Evolutionary conservation across 53 echinoderm and acorn worm species (phyloP).

Genomic region (Luidia sarsii): DNA sequence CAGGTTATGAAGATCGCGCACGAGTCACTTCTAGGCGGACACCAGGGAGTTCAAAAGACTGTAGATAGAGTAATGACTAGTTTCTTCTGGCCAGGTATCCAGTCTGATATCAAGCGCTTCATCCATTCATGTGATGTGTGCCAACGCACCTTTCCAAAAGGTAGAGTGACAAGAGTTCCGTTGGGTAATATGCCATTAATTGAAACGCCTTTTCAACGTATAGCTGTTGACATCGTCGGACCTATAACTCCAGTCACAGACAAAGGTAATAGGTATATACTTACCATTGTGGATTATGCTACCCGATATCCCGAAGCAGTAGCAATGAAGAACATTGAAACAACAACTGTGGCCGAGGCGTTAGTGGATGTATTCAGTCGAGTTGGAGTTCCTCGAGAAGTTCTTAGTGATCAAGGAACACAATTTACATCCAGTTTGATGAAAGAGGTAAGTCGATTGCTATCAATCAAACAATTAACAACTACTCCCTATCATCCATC

Average conservation of each 20-base stretch:
- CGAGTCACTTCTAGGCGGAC: constrained; percentile 45
- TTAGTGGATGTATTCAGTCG: constrained; percentile 22
- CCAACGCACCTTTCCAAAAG: constrained; percentile 51
- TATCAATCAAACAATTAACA: constrained; percentile 32
- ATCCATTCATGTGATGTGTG: constrained; percentile 62
- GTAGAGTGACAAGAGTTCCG: constrained; percentile 61
- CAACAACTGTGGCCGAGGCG: constrained; percentile 35
- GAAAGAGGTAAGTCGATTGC: constrained; percentile 49
- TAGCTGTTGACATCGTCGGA: constrained; percentile 56
- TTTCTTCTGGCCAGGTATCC: constrained; percentile 63
- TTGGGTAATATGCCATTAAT: constrained; percentile 53
- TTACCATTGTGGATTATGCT: constrained; percentile 24
- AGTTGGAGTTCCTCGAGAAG: constrained; percentile 50
- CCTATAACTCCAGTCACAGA: constrained; percentile 43
- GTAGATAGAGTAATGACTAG: constrained; percentile 18
- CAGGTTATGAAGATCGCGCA: constrained; percentile 51
- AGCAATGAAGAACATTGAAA: constrained; percentile 21
- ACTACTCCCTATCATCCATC: constrained; percentile 53
- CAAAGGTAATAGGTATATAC: constrained; percentile 14
- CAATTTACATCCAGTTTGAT: constrained; percentile 53
- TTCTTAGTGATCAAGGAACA: constrained; percentile 51
- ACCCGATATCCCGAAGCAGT: constrained; percentile 46
- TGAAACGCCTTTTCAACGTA: constrained; percentile 48
- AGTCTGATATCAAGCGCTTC: constrained; percentile 27
- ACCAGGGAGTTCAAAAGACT: constrained; percentile 45